phyloP scores from a whole-genome alignment of 2,797 vertebrate genomes.

The Hephaestus fuliginosus region DNA sequence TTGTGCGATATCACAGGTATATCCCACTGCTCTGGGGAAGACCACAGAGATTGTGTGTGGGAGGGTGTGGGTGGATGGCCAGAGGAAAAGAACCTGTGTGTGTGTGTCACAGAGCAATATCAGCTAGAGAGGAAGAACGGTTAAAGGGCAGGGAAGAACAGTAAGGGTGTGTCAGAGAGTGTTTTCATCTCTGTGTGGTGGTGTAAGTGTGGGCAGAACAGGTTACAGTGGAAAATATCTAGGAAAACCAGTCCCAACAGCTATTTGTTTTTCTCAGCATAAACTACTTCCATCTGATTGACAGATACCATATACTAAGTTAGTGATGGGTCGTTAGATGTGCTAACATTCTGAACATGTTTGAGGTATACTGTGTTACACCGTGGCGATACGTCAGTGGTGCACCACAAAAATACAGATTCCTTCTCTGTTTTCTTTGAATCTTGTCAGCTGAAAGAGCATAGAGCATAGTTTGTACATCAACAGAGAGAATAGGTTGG shows the following conservation, averaged over 20 bases:
- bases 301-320: background rate
- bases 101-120: background rate
- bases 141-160: constrained; percentile 50
- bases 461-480: no score
- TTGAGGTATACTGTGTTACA: background rate
- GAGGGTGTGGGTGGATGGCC: constrained; percentile 2
- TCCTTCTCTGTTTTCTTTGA: no score
- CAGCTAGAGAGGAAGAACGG: constrained; percentile 26
- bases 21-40: constrained; percentile 21
- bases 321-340: background rate
- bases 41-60: background rate
- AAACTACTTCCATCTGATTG: constrained; percentile 15
- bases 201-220: constrained; percentile 37
- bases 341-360: background rate
- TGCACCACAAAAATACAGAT: no score
- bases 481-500: no score
- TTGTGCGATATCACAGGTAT: constrained; percentile 1
- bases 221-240: constrained; percentile 41
- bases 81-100: background rate
- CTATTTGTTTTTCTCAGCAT: constrained; percentile 11
- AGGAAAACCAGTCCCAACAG: constrained; percentile 39
- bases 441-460: no score
- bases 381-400: no score
- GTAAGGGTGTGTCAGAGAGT: background rate
- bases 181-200: background rate